Percentiles rank a stretch among this genome's conserved stretches.
These are phyloP conservation scores for Schizopygopsis pylzovi DNA, from an alignment of 2,797 vertebrate genomes.

Conservation along the genomic window DNA sequence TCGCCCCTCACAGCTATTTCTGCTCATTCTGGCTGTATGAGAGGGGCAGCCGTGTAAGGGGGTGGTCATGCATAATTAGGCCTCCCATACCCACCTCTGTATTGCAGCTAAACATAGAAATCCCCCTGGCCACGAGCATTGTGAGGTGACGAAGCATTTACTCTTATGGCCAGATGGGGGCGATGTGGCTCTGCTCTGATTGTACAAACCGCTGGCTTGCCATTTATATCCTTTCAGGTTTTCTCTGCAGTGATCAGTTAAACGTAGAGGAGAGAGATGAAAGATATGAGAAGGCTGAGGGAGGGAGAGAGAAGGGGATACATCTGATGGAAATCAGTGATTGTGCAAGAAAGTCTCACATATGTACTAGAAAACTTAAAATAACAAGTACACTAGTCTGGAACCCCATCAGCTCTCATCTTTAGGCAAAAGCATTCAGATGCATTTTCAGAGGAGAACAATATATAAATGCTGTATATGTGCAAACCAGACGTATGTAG, in stretches of 20 bases:
- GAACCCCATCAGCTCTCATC: neutral
- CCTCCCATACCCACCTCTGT: constrained; percentile 53
- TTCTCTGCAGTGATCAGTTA: constrained; percentile 69
- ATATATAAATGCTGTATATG: neutral
- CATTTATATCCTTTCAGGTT: constrained; percentile 61
- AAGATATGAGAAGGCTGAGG: constrained; percentile 57
- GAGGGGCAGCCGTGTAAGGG: constrained; percentile 4
- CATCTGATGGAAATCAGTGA: constrained; percentile 28
- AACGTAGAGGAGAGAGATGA: constrained; percentile 72
- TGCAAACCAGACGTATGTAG: neutral
- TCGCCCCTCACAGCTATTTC: constrained; percentile 33
- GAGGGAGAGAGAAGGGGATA: constrained; percentile 37
- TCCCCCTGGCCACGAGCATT: constrained; percentile 54
- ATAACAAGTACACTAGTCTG: neutral
- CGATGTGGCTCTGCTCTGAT: constrained; percentile 74
- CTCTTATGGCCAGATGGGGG: constrained; percentile 73
- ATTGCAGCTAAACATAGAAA: constrained; percentile 62
- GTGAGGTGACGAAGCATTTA: constrained; percentile 36
- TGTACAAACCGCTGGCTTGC: neutral
- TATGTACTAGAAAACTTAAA: constrained; percentile 35
- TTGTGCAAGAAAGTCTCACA: constrained; percentile 18
- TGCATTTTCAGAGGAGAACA: neutral
- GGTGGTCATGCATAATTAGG: constrained; percentile 48
- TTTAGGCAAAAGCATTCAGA: neutral
- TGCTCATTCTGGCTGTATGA: constrained; percentile 22